Conservation (phyloP, 2,797 vertebrate species). For the Loriculus beryllinus region DNA sequence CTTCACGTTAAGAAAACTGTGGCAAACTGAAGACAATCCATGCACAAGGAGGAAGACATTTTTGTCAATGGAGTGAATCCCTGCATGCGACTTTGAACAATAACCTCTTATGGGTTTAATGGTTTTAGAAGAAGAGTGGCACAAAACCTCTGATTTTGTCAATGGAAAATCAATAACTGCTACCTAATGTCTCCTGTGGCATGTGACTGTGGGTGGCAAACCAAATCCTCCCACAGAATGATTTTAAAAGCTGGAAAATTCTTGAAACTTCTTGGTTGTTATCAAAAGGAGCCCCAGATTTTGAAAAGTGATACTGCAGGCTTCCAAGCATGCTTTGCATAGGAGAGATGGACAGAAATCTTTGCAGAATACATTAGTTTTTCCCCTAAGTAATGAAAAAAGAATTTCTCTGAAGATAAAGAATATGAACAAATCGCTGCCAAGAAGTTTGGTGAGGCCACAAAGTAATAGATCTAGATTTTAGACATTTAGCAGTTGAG, state of each 20-base stretch:
- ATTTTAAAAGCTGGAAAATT: background rate
- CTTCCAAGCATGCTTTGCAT: background rate
- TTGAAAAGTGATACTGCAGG: background rate
- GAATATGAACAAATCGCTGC: background rate
- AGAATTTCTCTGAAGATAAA: background rate
- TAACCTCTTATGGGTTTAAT: background rate
- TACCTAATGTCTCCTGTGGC: background rate
- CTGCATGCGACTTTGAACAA: constrained; percentile 12
- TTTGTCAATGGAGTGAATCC: background rate
- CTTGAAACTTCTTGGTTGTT: background rate
- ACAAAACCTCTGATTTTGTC: background rate
- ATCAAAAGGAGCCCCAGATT: background rate
- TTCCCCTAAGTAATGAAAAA: background rate
- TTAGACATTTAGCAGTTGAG: background rate
- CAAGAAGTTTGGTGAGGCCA: background rate
- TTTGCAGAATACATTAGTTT: background rate
- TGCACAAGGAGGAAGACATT: background rate
- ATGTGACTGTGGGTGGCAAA: background rate
- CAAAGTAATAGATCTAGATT: background rate
- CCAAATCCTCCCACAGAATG: background rate
- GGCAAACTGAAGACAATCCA: background rate
- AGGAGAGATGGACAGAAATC: background rate
- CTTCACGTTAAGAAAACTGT: background rate
- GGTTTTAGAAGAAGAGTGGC: background rate
- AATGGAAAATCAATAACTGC: background rate